Evolutionary conservation across 2,113 vertebrate genomes (phyloP).

Genomic region (Podarcis muralis): DNA sequence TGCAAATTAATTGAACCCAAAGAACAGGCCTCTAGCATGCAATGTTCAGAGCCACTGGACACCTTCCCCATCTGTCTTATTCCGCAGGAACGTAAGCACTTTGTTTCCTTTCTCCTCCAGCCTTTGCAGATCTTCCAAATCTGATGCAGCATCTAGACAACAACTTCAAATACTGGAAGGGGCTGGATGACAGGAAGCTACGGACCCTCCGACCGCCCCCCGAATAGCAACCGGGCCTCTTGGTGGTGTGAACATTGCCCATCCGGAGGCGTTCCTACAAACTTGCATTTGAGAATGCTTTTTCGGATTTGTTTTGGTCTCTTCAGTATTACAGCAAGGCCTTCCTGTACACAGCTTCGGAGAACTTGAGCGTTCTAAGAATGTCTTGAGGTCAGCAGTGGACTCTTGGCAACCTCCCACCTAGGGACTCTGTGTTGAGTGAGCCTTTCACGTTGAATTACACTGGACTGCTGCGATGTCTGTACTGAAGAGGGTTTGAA

Average conservation of each 20-base stretch:
- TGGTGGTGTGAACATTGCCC: constrained; percentile 19
- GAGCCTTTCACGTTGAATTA: constrained; percentile 56
- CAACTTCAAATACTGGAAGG: constrained; percentile 99
- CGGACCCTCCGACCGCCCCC: constrained; percentile 88
- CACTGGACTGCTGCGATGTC: constrained; percentile 67
- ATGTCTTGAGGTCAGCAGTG: constrained; percentile 40
- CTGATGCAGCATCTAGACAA: constrained; percentile 96
- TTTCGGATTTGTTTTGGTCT: constrained; percentile 65
- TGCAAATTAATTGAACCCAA: too few species aligned
- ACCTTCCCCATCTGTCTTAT: background rate
- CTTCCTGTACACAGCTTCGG: constrained; percentile 51
- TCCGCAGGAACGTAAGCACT: constrained; percentile 24
- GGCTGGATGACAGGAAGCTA: constrained; percentile 88
- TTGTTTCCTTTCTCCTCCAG: constrained; percentile 68
- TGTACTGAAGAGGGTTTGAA: constrained; percentile 52
- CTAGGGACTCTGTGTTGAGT: constrained; percentile 30
- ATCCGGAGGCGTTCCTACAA: constrained; percentile 46
- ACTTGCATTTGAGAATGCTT: constrained; percentile 45
- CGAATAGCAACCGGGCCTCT: constrained; percentile 71
- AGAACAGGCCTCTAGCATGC: background rate
- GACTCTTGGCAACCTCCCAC: constrained; percentile 37
- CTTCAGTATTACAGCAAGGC: constrained; percentile 69
- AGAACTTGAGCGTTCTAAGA: constrained; percentile 44
- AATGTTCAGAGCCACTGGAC: background rate
- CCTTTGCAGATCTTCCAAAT: constrained; percentile 94